phyloP scores from a whole-genome alignment of 2,797 vertebrate species.

The Martes flavigula region DNA sequence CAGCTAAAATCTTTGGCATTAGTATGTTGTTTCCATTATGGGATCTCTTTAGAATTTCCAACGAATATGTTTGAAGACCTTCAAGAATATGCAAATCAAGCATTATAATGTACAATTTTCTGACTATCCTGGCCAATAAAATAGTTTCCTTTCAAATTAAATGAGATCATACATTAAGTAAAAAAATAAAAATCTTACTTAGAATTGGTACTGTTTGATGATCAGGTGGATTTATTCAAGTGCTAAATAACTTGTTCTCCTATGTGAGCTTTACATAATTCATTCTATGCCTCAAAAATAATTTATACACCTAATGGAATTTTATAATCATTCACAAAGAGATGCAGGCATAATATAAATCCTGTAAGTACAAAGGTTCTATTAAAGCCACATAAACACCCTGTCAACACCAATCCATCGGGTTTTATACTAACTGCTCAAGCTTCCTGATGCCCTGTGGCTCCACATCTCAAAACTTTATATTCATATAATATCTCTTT shows the following conservation, averaged over 20 bases:
- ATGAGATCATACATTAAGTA: background rate
- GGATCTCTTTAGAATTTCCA: background rate
- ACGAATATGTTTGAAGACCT: background rate
- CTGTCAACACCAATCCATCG: background rate
- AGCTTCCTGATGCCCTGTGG: background rate
- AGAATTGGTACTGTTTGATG: background rate
- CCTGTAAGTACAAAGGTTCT: background rate
- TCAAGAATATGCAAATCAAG: background rate
- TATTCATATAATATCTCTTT: background rate
- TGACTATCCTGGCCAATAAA: background rate
- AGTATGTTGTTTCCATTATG: background rate
- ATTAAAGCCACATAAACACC: background rate
- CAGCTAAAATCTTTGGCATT: background rate
- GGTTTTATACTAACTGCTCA: background rate
- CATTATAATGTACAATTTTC: background rate
- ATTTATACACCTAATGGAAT: background rate
- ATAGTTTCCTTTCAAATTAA: background rate
- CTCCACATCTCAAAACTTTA: background rate
- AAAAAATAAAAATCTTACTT: background rate
- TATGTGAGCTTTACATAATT: background rate
- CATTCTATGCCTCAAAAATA: background rate
- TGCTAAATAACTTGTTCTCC: background rate
- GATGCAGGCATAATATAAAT: background rate
- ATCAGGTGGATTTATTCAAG: background rate
- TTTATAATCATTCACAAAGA: constrained; percentile 11